phyloP scores from a whole-genome alignment of 2,888 invertebrate species.

The Pachliopta kotzebuea region DNA sequence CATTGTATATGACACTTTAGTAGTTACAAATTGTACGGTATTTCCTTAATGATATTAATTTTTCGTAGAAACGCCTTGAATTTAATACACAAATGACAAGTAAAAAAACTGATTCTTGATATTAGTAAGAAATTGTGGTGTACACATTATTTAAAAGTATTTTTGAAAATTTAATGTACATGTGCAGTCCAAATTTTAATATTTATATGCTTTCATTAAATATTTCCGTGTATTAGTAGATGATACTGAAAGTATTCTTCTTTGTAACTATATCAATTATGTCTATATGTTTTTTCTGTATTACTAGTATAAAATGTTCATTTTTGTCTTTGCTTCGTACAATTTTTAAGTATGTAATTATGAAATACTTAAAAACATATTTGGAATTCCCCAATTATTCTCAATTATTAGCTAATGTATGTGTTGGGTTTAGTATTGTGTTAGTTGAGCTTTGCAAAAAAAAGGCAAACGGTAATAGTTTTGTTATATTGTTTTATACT shows the following conservation, averaged over 20 bases:
- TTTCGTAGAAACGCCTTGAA: no score
- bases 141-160: no score
- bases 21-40: conserved; percentile 6
- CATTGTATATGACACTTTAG: conserved; percentile 37
- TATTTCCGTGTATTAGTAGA: not conserved
- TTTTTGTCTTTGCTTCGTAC: not conserved
- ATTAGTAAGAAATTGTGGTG: not conserved
- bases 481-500: not conserved
- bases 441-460: not conserved
- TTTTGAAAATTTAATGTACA: conserved; percentile 19
- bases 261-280: not conserved
- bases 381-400: not conserved
- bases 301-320: not conserved
- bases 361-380: not conserved
- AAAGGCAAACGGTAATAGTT: not conserved
- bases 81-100: not conserved
- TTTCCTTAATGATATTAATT: not conserved
- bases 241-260: not conserved
- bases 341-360: not conserved
- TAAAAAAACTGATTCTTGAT: not conserved
- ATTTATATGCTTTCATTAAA: not conserved
- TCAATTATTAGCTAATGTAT: not conserved
- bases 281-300: not conserved
- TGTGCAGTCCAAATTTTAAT: conserved; percentile 10
- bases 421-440: conserved; percentile 3